Conservation (phyloP, 1,140 invertebrate species). For the Zophobas morio region DNA sequence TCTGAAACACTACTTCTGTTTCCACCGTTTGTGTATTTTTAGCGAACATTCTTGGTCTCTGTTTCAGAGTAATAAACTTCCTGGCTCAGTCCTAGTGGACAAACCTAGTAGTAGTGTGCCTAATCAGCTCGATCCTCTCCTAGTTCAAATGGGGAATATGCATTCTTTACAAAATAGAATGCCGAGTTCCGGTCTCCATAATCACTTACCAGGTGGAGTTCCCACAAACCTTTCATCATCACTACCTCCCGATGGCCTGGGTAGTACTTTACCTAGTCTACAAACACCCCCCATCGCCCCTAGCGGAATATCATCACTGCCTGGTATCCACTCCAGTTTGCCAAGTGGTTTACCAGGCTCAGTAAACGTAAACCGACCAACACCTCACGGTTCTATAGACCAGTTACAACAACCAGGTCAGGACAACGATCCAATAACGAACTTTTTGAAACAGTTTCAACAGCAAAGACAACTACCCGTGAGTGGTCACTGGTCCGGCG, state of each 20-base stretch:
- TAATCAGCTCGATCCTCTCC: slow-evolving; percentile 69
- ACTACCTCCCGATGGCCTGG: slow-evolving; percentile 53
- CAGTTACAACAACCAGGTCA: slow-evolving; percentile 56
- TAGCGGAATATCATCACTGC: neutral
- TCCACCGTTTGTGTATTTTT: no score
- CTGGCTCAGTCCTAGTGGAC: slow-evolving; percentile 62
- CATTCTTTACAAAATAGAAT: slow-evolving; percentile 68
- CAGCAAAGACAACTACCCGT: slow-evolving; percentile 56
- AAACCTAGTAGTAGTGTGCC: slow-evolving; percentile 55
- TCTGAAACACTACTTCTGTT: no score
- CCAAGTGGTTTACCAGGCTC: slow-evolving; percentile 25
- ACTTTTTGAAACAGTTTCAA: slow-evolving; percentile 70
- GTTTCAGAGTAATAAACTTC: slow-evolving; percentile 67
- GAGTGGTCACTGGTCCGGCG: neutral
- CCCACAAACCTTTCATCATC: slow-evolving; percentile 36
- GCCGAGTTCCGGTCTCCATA: slow-evolving; percentile 59
- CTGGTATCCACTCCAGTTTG: slow-evolving; percentile 38
- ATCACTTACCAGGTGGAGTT: slow-evolving; percentile 45
- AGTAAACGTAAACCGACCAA: slow-evolving; percentile 49
- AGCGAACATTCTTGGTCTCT: slow-evolving; percentile 16
- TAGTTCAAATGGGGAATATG: slow-evolving; percentile 70
- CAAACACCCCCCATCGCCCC: slow-evolving; percentile 20
- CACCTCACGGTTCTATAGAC: slow-evolving; percentile 53
- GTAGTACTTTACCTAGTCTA: slow-evolving; percentile 52
- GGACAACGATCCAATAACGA: slow-evolving; percentile 71